Base-by-base conservation (phyloP, 2,113 vertebrate genomes). In the Suncus etruscus region DNA sequence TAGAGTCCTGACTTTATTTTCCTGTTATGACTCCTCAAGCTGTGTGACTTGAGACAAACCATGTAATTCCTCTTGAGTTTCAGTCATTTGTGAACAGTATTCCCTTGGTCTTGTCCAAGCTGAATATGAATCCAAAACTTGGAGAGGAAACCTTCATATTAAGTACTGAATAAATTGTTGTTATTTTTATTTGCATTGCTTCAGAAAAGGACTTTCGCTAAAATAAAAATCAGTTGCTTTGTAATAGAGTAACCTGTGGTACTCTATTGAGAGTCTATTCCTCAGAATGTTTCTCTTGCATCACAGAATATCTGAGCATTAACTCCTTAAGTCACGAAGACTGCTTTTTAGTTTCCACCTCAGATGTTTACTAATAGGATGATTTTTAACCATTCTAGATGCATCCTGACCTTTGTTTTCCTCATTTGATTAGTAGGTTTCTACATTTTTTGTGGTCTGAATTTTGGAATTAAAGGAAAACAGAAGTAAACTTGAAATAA, bases 131-230 rank as follows among this genome's bases (percentile, higher is more conserved):
- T 20, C 54, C 77, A 32, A 61, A 45, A 50, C 74, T 81, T 25
- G 27, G n/a, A 58, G 75, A 73, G 29, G 45, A 87, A 29, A 20
- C 48, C 12, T 47, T 14, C 63, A 39, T 48, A 29, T 25, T 54
- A 78, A 79, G 24, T 31, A 47, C n/a, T 78, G 25, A 81, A 24
- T 31, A 86, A 50, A 87, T 18, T 39, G 4, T 32, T 48, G 61
- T 7, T 47, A 7, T 39, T 69, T 20, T 48, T 78, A 11, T 69
- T 45, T 31, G 7, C 29, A 22, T 16, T 85, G 25, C 75, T 91
- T 86, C 79, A 73, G 47, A 63, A 93, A 86, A 92, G 16, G 11
- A 11, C 47, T 69, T 66, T 72, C 51, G 63, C 7, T 79, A 20
- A 68, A 83, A 84, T 68, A 68, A 12, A n/a, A 39, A 24, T 9